Evolutionary conservation across 2,113 vertebrate genomes (phyloP), one percentile per base, ranked within the genome.

Genomic region (Xyliphius kryptos): DNA sequence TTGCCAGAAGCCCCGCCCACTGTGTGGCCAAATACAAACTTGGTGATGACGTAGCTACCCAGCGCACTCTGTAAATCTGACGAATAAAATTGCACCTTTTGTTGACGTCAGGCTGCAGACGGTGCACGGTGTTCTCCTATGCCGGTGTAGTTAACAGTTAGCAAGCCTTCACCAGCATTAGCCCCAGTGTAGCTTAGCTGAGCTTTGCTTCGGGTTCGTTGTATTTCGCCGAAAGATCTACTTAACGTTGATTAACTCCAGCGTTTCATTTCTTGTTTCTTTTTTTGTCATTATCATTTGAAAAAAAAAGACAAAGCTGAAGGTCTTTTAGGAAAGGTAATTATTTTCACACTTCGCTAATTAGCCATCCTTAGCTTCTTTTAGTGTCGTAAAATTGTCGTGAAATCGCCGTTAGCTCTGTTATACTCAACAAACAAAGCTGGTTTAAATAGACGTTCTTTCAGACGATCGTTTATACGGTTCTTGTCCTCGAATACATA

Each of bases 271-370:
- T n/a, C n/a, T n/a, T n/a, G 51, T 10, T 13, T 49, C 11, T 32
- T 48, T 15, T 50, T 72, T 73, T 55, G 73, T 70, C 44, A 48
- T 53, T 19, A 26, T 54, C 3, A 13, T 53, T 41, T 71, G 57
- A 1, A 46, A 52, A 68, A 13, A 70, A 51, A 72, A 58, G 55
- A 74, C 22, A 52, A 72, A 72, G 62, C 84, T 87, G 85, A 84
- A 76, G 83, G 74, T 53, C 74, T 69, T 76, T 86, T 81, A 44
- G 74, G 75, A 75, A 83, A 84, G 84, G 85, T 87, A 78, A 77
- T 74, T n/a, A n/a, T n/a, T n/a, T n/a, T n/a, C n/a, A n/a, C n/a
- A n/a, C n/a, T n/a, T n/a, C n/a, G n/a, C n/a, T n/a, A n/a, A n/a
- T n/a, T n/a, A n/a, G n/a, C n/a, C n/a, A n/a, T n/a, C n/a, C n/a